Evolutionary conservation across 2,797 vertebrate genomes (phyloP), one percentile per base, ranked within the genome.

Genomic region (Apodemus agrarius): DNA sequence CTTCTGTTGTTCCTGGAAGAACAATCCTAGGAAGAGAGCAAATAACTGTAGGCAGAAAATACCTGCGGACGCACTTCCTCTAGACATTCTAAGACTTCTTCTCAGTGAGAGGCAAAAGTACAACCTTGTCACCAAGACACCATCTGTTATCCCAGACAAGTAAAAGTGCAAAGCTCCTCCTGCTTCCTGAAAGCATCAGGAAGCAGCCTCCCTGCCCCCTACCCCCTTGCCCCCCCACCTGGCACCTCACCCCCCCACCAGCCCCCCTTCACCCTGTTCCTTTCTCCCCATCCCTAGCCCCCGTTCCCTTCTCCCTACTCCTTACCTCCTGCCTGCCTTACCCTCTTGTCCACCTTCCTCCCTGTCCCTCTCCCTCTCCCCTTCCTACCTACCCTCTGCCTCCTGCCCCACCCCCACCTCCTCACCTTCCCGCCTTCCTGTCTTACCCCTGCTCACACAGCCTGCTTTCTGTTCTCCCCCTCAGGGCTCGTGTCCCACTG

Each of bases 401-500:
- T 59, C 54, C 22, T 57, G 12, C n/a, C n/a, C 52, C 69, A 72
- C 4, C 13, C 17, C 14, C 19, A 3, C 17, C 78, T 29, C 78
- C 49, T 34, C 10, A 9, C 37, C 57, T 24, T 31, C 11, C 46
- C 0, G 37, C 4, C 21, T 34, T 24, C 9, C 22, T 10, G 21
- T 14, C 31, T 67, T 2, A 52, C 34, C 26, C 29, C 17, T 29
- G 16, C 22, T 31, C 21, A 4, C 22, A 17, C 79, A 43, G n/a
- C 46, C 12, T 0, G 72, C 9, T 29, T 37, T 13, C 43, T 43
- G 63, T 10, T 65, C 78, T 67, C 22, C 87, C 87, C 93, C 59
- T 84, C 26, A 4, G 93, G 89, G 84, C 61, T 91, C 24, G 22
- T 46, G 74, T 26, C 80, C 96, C 88, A 67, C 91, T 96, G 95